Evolutionary conservation across 2,888 invertebrate species (phyloP), one percentile per base, ranked within the genome.

Genomic region (Hypena proboscidalis): DNA sequence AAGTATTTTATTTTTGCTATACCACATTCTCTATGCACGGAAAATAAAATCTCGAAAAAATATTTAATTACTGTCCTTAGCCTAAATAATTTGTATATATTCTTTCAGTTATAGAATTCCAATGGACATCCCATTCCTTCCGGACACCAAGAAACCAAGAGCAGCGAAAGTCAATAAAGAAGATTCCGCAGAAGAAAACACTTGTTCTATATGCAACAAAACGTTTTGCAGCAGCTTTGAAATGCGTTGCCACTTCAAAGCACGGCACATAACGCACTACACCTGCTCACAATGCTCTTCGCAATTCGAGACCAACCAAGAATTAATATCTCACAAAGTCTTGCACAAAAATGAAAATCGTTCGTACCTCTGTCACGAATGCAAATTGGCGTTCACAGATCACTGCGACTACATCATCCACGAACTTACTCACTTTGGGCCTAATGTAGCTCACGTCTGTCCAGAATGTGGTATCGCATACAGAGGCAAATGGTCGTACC

Each of bases 321-420:
- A 62, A 0, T 33, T 77, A 1, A 43, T 71, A 1, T 15, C 61
- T 0, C 77, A 77, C 8, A 76, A 72, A 37, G 7, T 8, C 0
- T 4, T 29, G 0, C 77, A 76, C 8, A 42, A 20, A 0, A 6
- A 33, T 2, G 63, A 70, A 13, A 52, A 61, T 1, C 22, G 9
- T 2, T 34, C 43, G 1, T 47, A 46, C 1, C 55, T 70, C 0
- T 77, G 76, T 6, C 47, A 49, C 2, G 31, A 49, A 11, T 74
- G 74, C 13, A 48, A 70, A 36, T 21, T 62, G 0, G 67, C 68
- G 0, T 77, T 68, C n/a, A 59, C 68, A 0, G 42, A 65, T n/a
- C 65, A 73, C 17, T 39, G 56, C 0, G 66, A 70, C 1, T 76
- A 43, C 6, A 11, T 72, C 1, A 23, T 55, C 0, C 76, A 76